Conservation (phyloP, 2,888 invertebrate species). For the Agonopterix heracliana region DNA sequence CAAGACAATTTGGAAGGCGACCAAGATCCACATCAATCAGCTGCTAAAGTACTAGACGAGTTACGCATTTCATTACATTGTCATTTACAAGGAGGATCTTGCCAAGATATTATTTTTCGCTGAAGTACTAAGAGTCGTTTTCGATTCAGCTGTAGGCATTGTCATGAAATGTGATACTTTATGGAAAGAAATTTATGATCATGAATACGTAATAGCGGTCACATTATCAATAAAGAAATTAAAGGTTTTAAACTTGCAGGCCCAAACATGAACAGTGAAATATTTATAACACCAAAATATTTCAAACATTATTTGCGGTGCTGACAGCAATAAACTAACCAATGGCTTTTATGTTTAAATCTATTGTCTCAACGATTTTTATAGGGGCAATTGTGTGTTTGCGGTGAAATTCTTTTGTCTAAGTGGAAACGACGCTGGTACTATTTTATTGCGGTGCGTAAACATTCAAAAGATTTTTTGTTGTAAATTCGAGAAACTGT, state of each 20-base stretch:
- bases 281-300: slow-evolving; percentile 35
- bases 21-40: slow-evolving; percentile 7
- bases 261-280: slow-evolving; percentile 27
- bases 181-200: too few species aligned
- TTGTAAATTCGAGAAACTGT: slow-evolving; percentile 35
- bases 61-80: slow-evolving; percentile 6
- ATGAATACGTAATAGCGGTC: too few species aligned
- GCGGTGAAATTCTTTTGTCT: slow-evolving; percentile 56
- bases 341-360: slow-evolving; percentile 33
- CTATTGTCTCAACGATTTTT: slow-evolving; percentile 50
- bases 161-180: too few species aligned
- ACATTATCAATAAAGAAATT: too few species aligned
- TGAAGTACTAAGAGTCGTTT: too few species aligned
- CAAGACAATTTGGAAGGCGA: slow-evolving; percentile 5
- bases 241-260: slow-evolving; percentile 13
- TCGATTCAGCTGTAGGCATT: too few species aligned
- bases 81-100: slow-evolving; percentile 1
- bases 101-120: slow-evolving; percentile 1
- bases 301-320: slow-evolving; percentile 46
- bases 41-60: not conserved
- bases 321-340: slow-evolving; percentile 51
- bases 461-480: slow-evolving; percentile 43
- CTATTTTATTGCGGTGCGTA: slow-evolving; percentile 45
- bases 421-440: slow-evolving; percentile 30
- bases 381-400: slow-evolving; percentile 58